Evolutionary conservation across 2,888 invertebrate species (phyloP).

Genomic region (Drosophila suboccidentalis): DNA sequence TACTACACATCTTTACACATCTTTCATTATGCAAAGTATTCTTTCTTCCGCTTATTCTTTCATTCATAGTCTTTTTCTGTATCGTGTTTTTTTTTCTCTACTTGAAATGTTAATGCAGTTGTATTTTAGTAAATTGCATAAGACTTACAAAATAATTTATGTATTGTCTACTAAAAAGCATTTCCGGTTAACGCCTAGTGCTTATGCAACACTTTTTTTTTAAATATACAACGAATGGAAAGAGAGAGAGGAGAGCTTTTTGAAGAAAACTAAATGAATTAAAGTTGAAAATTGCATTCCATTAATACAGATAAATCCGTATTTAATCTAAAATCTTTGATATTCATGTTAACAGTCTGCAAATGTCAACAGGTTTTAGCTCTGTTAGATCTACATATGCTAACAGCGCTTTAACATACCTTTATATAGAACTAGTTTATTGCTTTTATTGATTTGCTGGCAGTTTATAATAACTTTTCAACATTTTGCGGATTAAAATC

Average conservation of each 20-base stretch:
- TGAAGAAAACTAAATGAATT: not conserved
- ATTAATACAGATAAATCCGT: not conserved
- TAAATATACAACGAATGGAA: not conserved
- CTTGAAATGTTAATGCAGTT: constrained; percentile 46
- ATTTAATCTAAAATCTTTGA: not conserved
- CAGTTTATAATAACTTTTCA: not conserved
- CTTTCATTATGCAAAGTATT: constrained; percentile 53
- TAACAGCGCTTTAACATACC: not conserved
- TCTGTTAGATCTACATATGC: not conserved
- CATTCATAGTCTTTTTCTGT: not conserved
- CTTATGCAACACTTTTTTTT: constrained; percentile 41
- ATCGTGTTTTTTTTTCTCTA: not conserved
- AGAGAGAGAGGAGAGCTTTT: not conserved
- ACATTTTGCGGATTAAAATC: not conserved
- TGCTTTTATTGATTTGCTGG: not conserved
- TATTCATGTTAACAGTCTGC: not conserved
- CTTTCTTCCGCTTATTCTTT: constrained; percentile 9
- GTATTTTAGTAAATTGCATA: constrained; percentile 32
- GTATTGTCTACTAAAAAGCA: constrained; percentile 26
- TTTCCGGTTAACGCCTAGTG: constrained; percentile 24
- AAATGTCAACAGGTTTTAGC: not conserved
- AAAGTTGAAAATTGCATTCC: not conserved
- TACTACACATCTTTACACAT: constrained; percentile 51
- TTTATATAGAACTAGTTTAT: not conserved
- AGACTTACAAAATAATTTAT: constrained; percentile 20